Conservation (phyloP, 1,140 invertebrate genomes). For the Araneus ventricosus region DNA sequence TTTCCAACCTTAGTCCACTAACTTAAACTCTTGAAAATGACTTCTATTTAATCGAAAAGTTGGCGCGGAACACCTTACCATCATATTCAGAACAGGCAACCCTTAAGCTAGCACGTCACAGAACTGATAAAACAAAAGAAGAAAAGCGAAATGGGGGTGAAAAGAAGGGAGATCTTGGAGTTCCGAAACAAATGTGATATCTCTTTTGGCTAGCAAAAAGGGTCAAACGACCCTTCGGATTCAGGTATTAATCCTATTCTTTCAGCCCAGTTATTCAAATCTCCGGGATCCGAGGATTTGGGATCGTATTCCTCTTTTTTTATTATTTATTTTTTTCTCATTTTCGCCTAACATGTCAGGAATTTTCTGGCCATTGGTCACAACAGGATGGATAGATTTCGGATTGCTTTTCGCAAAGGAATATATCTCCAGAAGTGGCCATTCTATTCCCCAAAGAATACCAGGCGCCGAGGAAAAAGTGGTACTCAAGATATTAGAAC, state of each 20-base stretch:
- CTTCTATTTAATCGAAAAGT: neutral
- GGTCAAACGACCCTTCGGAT: conserved; percentile 64
- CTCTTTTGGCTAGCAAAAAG: conserved; percentile 46
- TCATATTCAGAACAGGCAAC: conserved; percentile 19
- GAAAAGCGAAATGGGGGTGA: neutral
- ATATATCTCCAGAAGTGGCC: conserved; percentile 33
- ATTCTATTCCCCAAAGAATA: conserved; percentile 36
- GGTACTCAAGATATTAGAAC: neutral
- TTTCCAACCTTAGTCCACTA: too few species aligned
- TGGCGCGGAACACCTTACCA: neutral
- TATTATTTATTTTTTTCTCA: neutral
- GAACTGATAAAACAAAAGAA: conserved; percentile 18
- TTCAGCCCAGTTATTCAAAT: conserved; percentile 63
- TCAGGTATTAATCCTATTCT: conserved; percentile 66
- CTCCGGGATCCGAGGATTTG: conserved; percentile 57
- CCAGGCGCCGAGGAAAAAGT: neutral
- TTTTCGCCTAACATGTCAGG: neutral
- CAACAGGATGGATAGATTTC: conserved; percentile 48
- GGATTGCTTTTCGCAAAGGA: conserved; percentile 58
- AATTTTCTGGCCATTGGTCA: conserved; percentile 67
- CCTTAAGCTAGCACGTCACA: conserved; percentile 42
- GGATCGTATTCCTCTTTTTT: neutral
- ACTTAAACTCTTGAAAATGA: neutral
- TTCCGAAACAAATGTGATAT: conserved; percentile 54
- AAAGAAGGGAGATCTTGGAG: conserved; percentile 13